Base-by-base conservation (phyloP, 2,113 vertebrate species). In the Dicaeum eximium region DNA sequence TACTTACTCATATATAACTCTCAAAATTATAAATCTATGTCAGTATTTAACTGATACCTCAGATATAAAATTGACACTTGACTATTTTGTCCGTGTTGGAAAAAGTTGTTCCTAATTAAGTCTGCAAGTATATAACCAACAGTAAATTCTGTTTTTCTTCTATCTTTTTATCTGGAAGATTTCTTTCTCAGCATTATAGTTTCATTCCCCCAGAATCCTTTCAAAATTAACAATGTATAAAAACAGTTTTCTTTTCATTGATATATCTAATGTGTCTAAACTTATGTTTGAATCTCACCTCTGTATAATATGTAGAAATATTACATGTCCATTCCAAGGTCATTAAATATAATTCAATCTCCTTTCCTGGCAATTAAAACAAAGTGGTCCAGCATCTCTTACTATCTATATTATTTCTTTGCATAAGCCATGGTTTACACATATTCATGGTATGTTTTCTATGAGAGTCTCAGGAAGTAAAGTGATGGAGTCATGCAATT, bases 211-310 rank as follows among this genome's bases (percentile, higher is more conserved):
- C 19, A 51, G 53, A 80, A 65, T 25, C 5, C 11, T 20, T 44
- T 35, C 9, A 79, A 58, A 95, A 57, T 5, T 7, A 53, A 9
- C 2, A 15, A 11, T 53, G 50, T 25, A 50, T 16, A 58, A 62
- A 77, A 81, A 9, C 0, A 0, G 3, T 75, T 75, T 71, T 42
- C 62, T 79, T 90, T 66, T 88, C 54, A 51, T 38, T 60, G 30
- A 21, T 1, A 11, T 5, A 13, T 37, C 18, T 64, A 56, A 38
- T 0, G 2, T 25, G 4, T 19, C 30, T 79, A 45, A 81, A 65
- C 1, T 23, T 37, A 30, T 0, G 11, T 23, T 9, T 13, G 19
- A 60, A 33, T 44, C 5, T 12, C 6, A 61, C 18, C 5, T 28
- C 6, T 25, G 2, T 14, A 45, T 58, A 71, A 58, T 3, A 23